A percentile compares a stretch with the other conserved stretches of the same genome.
Conservation (phyloP, 2,113 vertebrate species). For the Patagioenas fasciata region DNA sequence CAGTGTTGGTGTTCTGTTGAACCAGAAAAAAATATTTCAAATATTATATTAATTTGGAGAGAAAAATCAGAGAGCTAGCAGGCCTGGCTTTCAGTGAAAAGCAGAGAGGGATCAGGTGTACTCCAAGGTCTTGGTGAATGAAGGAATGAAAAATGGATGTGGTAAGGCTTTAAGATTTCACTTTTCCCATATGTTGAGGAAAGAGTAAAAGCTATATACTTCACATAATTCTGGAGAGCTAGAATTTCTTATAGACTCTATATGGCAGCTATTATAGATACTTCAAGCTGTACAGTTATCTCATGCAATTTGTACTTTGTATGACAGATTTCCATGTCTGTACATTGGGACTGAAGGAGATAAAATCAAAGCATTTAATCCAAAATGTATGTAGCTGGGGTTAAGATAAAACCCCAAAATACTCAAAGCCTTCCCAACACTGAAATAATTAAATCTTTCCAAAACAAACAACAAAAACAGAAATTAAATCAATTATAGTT, state of each 20-base stretch:
- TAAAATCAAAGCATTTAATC: background rate
- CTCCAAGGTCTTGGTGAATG: background rate
- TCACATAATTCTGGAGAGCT: background rate
- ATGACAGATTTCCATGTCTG: accelerated
- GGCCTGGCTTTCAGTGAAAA: background rate
- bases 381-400: background rate
- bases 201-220: background rate
- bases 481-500: slow-evolving; percentile 8
- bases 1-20: background rate
- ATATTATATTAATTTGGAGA: background rate
- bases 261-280: background rate
- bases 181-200: background rate
- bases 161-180: background rate
- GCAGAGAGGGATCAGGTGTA: background rate
- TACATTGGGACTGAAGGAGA: background rate
- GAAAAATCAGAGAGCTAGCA: background rate
- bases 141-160: background rate
- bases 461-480: background rate
- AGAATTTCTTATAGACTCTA: background rate
- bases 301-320: background rate
- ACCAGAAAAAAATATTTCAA: background rate
- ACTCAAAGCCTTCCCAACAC: background rate
- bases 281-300: background rate
- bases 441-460: background rate
- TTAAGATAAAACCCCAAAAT: background rate